A percentile compares a stretch with the other conserved stretches of the same genome.
These are phyloP conservation scores for Nycticorax nycticorax DNA, from an alignment of 2,113 vertebrate genomes.

Conservation along the genomic window DNA sequence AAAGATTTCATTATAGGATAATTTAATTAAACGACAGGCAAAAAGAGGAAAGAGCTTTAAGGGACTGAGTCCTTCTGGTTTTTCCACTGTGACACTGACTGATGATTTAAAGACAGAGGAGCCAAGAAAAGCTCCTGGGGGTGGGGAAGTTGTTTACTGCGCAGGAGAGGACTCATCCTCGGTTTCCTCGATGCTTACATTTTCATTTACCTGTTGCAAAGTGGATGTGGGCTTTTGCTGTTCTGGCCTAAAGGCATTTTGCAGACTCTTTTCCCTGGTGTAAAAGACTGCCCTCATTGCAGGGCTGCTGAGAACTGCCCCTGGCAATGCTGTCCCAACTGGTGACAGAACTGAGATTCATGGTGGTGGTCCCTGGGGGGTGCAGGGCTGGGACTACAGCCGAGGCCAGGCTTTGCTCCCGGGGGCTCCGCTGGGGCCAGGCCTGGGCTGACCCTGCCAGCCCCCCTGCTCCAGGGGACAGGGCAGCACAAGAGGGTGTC, in stretches of 20 bases:
- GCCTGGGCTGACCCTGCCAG: not conserved
- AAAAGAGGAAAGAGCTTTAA: conserved; percentile 68
- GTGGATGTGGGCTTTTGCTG: not conserved
- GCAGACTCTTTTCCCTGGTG: not conserved
- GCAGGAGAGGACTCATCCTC: not conserved
- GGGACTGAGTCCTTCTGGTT: conserved; percentile 41
- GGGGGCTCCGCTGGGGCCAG: not conserved
- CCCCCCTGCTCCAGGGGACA: not conserved
- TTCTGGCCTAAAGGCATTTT: not conserved
- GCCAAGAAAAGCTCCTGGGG: not conserved
- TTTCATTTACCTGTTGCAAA: not conserved
- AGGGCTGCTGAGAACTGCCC: not conserved
- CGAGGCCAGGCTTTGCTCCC: not conserved
- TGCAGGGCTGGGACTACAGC: not conserved
- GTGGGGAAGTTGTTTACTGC: not conserved
- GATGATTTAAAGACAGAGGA: conserved; percentile 59
- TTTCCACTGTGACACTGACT: not conserved
- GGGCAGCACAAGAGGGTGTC: not conserved
- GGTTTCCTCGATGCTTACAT: fast-evolving
- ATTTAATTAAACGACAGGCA: conserved; percentile 81
- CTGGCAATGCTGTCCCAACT: fast-evolving
- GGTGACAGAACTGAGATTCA: not conserved
- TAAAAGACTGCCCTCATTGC: not conserved
- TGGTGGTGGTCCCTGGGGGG: not conserved
- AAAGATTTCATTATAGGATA: conserved; percentile 84